These are phyloP conservation scores for Pseudoips prasinana DNA, from an alignment of 2,888 invertebrate genomes.

Conservation along the genomic window DNA sequence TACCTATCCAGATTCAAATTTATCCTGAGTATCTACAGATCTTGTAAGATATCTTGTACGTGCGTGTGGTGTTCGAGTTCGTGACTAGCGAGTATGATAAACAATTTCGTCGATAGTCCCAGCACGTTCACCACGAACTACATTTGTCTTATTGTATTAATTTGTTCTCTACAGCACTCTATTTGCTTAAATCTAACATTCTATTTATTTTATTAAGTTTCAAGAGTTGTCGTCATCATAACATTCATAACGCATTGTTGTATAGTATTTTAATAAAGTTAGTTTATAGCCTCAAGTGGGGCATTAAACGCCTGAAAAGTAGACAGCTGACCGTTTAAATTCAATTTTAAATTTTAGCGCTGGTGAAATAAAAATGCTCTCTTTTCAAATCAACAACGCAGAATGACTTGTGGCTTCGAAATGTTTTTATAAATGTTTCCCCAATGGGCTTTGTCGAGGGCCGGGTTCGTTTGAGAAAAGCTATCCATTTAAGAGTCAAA, in stretches of 20 bases:
- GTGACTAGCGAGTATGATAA: conserved; percentile 56
- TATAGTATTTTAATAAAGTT: no score
- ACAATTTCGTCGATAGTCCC: conserved; percentile 46
- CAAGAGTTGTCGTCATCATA: no score
- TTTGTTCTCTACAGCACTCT: conserved; percentile 37
- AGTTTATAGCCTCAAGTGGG: no score
- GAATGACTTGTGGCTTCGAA: conserved; percentile 28
- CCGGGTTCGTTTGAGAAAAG: background rate
- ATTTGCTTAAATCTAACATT: no score
- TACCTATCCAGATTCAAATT: no score
- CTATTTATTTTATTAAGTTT: no score
- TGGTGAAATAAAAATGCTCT: conserved; percentile 44
- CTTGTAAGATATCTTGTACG: conserved; percentile 15
- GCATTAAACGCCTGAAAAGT: conserved; percentile 33
- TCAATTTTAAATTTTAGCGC: no score
- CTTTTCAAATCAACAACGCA: conserved; percentile 35
- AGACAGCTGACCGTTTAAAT: conserved; percentile 32
- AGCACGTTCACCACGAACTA: conserved; percentile 55
- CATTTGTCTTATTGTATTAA: conserved; percentile 41
- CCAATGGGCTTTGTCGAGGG: conserved; percentile 13
- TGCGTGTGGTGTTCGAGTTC: conserved; percentile 37
- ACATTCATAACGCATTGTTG: no score
- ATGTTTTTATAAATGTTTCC: conserved; percentile 21
- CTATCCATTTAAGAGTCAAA: no score
- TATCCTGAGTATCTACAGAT: conserved; percentile 5